phyloP scores from a whole-genome alignment of 2,113 vertebrate genomes.

The Dromas ardeola region DNA sequence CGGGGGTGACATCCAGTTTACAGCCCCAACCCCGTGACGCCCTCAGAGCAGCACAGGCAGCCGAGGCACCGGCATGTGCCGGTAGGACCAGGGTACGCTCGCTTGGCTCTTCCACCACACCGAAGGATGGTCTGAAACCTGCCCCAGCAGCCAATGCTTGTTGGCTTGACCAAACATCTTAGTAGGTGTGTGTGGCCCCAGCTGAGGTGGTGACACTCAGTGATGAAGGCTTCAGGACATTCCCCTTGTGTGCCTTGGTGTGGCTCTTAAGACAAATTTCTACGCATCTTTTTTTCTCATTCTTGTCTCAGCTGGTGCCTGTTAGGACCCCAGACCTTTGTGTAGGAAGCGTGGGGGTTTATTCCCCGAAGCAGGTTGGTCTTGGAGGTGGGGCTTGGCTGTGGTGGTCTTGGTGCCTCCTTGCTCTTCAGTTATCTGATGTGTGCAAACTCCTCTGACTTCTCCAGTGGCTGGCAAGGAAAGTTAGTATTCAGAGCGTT shows the following conservation, averaged over 20 bases:
- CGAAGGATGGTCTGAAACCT: background rate
- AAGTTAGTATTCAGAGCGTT: fast-evolving
- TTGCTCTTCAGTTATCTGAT: background rate
- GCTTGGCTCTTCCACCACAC: fast-evolving
- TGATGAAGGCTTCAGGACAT: background rate
- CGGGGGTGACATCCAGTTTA: background rate
- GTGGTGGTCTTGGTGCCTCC: constrained; percentile 17
- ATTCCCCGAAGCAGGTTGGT: constrained; percentile 89
- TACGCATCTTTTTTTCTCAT: background rate
- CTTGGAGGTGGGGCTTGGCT: constrained; percentile 10
- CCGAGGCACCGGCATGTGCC: fast-evolving
- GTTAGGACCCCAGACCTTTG: constrained; percentile 82
- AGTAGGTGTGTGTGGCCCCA: background rate
- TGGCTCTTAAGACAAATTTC: background rate
- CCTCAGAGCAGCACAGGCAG: background rate
- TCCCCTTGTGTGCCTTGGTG: fast-evolving
- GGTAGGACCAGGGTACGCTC: fast-evolving
- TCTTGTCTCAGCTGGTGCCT: constrained; percentile 67
- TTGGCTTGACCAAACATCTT: background rate
- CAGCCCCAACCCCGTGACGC: background rate
- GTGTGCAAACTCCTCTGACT: constrained; percentile 1
- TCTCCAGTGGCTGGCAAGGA: background rate
- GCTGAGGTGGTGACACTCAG: background rate
- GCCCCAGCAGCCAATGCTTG: background rate
- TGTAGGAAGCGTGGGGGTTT: constrained; percentile 84